These are phyloP conservation scores for Pachyramphus minor DNA, from an alignment of 2,113 vertebrate species.

Conservation along the genomic window DNA sequence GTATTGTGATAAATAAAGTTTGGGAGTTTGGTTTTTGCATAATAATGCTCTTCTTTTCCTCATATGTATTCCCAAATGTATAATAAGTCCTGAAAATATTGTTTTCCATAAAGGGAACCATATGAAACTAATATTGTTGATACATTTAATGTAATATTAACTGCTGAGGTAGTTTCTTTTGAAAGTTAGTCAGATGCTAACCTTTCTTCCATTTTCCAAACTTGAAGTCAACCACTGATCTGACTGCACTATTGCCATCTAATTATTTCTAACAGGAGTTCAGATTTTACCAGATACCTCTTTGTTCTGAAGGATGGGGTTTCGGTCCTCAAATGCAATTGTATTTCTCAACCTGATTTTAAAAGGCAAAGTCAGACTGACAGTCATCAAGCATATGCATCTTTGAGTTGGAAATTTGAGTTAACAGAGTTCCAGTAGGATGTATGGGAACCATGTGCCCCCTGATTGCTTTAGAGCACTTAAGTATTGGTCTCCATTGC, in stretches of 20 bases:
- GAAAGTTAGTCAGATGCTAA: neutral
- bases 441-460: neutral
- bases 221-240: neutral
- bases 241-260: neutral
- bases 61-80: neutral
- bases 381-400: neutral
- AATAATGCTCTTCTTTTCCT: neutral
- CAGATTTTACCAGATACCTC: neutral
- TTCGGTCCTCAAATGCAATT: neutral
- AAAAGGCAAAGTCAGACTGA: neutral
- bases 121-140: neutral
- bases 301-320: neutral
- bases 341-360: neutral
- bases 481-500: neutral
- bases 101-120: neutral
- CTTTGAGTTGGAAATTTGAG: neutral
- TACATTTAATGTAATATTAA: neutral
- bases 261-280: neutral
- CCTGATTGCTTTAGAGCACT: neutral
- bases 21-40: neutral
- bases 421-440: neutral
- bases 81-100: neutral
- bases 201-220: neutral
- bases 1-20: constrained; percentile 51
- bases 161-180: neutral